Evolutionary conservation across 2,797 vertebrate genomes (phyloP).

Genomic region (Sebastes paucispinis): DNA sequence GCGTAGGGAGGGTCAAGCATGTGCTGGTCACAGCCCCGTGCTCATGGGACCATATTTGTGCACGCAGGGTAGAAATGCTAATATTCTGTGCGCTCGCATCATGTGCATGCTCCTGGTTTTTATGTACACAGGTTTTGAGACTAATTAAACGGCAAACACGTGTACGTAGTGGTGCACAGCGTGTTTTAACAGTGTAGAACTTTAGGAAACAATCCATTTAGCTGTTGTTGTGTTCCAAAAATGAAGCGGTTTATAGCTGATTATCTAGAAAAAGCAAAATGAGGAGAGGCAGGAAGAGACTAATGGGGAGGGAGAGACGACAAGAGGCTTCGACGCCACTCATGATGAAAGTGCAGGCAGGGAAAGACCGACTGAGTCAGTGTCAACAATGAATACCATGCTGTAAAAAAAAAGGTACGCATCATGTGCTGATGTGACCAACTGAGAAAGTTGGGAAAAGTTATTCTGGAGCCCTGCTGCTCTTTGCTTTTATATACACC

Average conservation of each 20-base stretch:
- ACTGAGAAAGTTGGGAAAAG: neutral
- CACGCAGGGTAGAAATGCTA: neutral
- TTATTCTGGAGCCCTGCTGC: neutral
- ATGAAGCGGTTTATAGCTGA: neutral
- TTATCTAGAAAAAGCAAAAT: neutral
- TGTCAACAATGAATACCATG: too few relatives aligned
- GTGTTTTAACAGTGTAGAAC: neutral
- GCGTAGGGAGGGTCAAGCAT: neutral
- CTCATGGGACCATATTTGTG: too few relatives aligned
- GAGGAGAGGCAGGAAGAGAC: neutral
- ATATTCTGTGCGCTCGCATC: neutral
- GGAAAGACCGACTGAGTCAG: too few relatives aligned
- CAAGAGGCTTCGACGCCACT: neutral
- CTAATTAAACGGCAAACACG: neutral
- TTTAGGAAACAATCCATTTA: neutral
- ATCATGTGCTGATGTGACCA: neutral
- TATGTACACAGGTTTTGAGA: neutral
- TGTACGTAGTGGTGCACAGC: neutral
- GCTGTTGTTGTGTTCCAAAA: neutral
- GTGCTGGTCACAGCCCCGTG: neutral
- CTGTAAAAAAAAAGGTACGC: too few relatives aligned
- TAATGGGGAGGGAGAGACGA: neutral
- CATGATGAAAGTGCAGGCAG: too few relatives aligned
- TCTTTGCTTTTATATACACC: slow-evolving; percentile 8
- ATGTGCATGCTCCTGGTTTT: neutral